Conservation (phyloP, 2,888 invertebrate species). For the Eupithecia subumbrata region DNA sequence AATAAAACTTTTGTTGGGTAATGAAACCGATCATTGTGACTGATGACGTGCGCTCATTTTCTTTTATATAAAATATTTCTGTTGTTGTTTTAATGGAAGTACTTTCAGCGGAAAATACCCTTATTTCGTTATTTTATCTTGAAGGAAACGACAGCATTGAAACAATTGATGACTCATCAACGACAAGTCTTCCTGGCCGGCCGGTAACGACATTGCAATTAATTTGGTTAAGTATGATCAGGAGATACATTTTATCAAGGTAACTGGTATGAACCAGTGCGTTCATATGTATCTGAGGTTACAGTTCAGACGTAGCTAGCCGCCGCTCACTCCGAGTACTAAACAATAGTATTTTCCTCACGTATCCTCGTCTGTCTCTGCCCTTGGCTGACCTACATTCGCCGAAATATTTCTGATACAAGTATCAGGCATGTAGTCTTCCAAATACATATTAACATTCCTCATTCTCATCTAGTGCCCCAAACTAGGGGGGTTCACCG, state of each 20-base stretch:
- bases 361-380: conserved; percentile 51
- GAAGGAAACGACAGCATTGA: neutral
- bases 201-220: neutral
- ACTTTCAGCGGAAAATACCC: neutral
- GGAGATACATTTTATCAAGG: neutral
- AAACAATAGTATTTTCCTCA: conserved; percentile 54
- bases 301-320: neutral
- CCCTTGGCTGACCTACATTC: conserved; percentile 53
- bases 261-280: neutral
- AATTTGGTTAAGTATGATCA: neutral
- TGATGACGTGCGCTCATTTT: neutral
- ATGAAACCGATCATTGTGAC: neutral
- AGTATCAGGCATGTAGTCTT: neutral
- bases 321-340: conserved; percentile 18
- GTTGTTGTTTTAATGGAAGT: neutral
- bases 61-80: neutral
- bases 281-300: conserved; percentile 10
- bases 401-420: conserved; percentile 33
- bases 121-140: neutral
- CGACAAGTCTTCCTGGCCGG: neutral
- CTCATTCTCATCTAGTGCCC: neutral
- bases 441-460: neutral
- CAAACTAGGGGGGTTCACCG: no score
- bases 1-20: neutral
- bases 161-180: neutral